A percentile compares a stretch with the other conserved stretches of the same genome.
Conservation (phyloP, 2,888 invertebrate species). For the Hetaerina titia region DNA sequence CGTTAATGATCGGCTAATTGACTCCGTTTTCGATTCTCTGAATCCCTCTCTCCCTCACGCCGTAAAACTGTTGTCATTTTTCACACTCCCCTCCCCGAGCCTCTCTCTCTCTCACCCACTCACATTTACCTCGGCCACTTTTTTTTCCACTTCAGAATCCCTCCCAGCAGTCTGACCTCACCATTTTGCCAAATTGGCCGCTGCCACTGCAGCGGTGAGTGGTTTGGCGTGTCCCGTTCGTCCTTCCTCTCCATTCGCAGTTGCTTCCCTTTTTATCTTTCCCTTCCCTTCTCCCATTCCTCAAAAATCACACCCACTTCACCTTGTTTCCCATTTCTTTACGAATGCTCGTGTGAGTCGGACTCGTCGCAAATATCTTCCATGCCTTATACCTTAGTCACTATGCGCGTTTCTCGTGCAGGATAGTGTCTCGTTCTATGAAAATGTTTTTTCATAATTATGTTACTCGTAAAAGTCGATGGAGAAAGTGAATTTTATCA, state of each 20-base stretch:
- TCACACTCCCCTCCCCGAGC: background rate
- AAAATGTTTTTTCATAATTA: no score
- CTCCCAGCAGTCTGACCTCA: background rate
- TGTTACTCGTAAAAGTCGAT: no score
- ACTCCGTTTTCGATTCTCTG: background rate
- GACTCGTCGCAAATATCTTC: background rate
- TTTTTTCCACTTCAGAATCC: background rate
- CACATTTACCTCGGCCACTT: background rate
- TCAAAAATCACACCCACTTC: background rate
- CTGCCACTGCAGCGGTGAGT: background rate
- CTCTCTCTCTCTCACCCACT: background rate
- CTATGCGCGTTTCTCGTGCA: no score
- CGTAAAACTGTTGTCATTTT: background rate
- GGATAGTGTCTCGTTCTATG: no score
- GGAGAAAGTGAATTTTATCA: no score
- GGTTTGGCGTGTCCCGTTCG: slow-evolving; percentile 13
- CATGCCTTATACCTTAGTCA: background rate
- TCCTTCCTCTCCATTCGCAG: background rate
- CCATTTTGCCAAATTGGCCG: background rate
- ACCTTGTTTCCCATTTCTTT: background rate
- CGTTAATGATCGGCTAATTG: background rate
- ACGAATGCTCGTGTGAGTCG: background rate
- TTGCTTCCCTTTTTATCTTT: background rate
- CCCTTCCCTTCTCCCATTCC: background rate
- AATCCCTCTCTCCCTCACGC: background rate